Conservation (phyloP, 2,797 vertebrate genomes). For the Sparus aurata region DNA sequence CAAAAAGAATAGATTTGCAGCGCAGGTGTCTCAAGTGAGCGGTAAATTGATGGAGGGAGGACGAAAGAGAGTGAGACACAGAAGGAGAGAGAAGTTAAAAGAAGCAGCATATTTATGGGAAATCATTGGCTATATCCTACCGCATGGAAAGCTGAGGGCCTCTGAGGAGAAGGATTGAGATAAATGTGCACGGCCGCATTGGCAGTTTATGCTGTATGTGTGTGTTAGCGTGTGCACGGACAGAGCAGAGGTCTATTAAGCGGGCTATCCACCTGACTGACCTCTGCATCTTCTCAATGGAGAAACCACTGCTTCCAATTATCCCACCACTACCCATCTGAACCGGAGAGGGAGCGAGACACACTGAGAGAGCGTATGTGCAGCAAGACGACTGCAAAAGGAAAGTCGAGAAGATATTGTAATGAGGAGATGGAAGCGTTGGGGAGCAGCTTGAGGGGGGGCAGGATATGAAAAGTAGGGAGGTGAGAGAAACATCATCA, state of each 20-base stretch:
- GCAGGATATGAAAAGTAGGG: conserved; percentile 17
- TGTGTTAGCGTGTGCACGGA: conserved; percentile 29
- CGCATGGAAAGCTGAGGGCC: conserved; percentile 30
- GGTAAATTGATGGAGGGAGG: conserved; percentile 51
- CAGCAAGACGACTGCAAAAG: conserved; percentile 17
- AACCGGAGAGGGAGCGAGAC: conserved; percentile 34
- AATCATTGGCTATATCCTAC: conserved; percentile 35
- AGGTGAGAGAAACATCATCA: conserved; percentile 31
- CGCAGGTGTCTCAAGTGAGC: conserved; percentile 66
- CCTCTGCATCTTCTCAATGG: conserved; percentile 79
- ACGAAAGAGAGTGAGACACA: conserved; percentile 12
- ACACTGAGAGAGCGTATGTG: conserved; percentile 9
- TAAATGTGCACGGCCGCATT: conserved; percentile 29
- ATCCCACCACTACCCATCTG: conserved; percentile 71
- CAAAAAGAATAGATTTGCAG: conserved; percentile 60
- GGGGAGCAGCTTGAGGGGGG: conserved; percentile 30
- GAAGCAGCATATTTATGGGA: conserved; percentile 28
- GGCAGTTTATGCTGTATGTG: conserved; percentile 12
- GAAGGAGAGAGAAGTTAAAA: conserved; percentile 19
- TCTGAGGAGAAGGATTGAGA: conserved; percentile 23
- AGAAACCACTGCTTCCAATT: conserved; percentile 84
- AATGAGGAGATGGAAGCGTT: conserved; percentile 40
- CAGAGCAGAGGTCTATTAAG: conserved; percentile 79
- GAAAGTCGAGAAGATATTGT: conserved; percentile 25
- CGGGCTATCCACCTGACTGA: conserved; percentile 82